Conservation (phyloP, 1,140 invertebrate genomes). For the Papilio aristodemus region DNA sequence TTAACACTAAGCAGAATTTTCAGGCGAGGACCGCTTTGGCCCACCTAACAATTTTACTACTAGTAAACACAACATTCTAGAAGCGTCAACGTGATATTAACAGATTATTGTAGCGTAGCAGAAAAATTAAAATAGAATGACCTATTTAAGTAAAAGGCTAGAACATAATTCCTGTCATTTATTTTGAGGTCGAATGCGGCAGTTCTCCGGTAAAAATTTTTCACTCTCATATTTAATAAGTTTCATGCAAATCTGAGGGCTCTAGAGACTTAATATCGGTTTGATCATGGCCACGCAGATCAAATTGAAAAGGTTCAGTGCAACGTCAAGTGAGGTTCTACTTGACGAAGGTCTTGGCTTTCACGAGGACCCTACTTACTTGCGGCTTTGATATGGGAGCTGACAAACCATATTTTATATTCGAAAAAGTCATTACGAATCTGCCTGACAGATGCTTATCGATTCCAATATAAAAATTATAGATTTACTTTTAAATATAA, state of each 20-base stretch:
- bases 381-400: constrained; percentile 55
- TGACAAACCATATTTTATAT: constrained; percentile 60
- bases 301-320: constrained; percentile 71
- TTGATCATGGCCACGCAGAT: constrained; percentile 61
- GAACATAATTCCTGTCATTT: constrained; percentile 34
- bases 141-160: too few relatives aligned
- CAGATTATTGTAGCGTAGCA: too few relatives aligned
- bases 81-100: too few relatives aligned
- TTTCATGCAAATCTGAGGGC: constrained; percentile 71
- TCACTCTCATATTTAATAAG: constrained; percentile 68
- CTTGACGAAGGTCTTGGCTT: constrained; percentile 72
- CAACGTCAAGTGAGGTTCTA: constrained; percentile 62
- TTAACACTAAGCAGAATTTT: too few relatives aligned
- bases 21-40: too few relatives aligned
- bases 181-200: constrained; percentile 33
- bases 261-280: constrained; percentile 69
- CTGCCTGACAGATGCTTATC: constrained; percentile 35
- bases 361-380: constrained; percentile 60
- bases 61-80: too few relatives aligned
- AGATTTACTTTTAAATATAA: too few relatives aligned
- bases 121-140: too few relatives aligned
- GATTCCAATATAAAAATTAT: background rate
- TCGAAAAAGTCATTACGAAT: constrained; percentile 45
- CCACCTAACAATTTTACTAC: too few relatives aligned
- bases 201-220: constrained; percentile 44